Percentiles rank a stretch among this genome's conserved stretches.
These are phyloP conservation scores for Creontiades dilutus DNA, from an alignment of 2,888 invertebrate genomes.

Conservation along the genomic window DNA sequence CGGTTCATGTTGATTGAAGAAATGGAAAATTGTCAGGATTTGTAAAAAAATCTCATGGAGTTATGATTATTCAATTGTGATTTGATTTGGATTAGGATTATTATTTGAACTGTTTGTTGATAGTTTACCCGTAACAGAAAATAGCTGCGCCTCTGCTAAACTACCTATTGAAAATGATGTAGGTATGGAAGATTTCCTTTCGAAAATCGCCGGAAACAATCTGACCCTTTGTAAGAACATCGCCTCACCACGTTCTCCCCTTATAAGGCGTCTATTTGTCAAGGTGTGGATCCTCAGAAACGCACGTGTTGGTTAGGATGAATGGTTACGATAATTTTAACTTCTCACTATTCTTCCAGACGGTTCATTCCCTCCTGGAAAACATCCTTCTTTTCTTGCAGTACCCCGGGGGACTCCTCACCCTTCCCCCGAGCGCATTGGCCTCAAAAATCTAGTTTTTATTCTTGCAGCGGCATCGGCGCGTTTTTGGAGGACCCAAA, in stretches of 20 bases:
- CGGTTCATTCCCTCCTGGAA: constrained; percentile 20
- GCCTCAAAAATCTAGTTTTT: constrained; percentile 15
- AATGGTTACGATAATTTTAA: constrained; percentile 52
- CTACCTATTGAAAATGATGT: neutral
- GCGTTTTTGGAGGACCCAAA: neutral
- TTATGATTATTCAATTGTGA: too few relatives aligned
- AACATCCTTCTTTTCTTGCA: neutral
- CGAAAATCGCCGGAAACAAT: constrained; percentile 44
- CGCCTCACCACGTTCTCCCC: neutral
- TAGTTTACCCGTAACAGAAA: too few relatives aligned
- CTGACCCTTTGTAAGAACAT: constrained; percentile 45
- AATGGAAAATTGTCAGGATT: too few relatives aligned
- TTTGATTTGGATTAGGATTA: too few relatives aligned
- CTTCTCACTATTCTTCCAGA: constrained; percentile 30
- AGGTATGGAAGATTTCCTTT: constrained; percentile 21
- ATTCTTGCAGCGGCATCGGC: neutral
- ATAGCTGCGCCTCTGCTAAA: neutral
- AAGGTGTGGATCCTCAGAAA: constrained; percentile 50
- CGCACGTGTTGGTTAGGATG: constrained; percentile 43
- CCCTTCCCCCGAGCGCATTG: neutral
- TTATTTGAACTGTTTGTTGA: too few relatives aligned
- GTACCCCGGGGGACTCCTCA: neutral
- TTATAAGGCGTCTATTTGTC: constrained; percentile 48
- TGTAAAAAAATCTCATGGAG: too few relatives aligned
- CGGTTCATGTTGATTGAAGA: too few relatives aligned